Conservation (phyloP, 53 echinoderm and acorn worm species). For the Holothuria scabra region DNA sequence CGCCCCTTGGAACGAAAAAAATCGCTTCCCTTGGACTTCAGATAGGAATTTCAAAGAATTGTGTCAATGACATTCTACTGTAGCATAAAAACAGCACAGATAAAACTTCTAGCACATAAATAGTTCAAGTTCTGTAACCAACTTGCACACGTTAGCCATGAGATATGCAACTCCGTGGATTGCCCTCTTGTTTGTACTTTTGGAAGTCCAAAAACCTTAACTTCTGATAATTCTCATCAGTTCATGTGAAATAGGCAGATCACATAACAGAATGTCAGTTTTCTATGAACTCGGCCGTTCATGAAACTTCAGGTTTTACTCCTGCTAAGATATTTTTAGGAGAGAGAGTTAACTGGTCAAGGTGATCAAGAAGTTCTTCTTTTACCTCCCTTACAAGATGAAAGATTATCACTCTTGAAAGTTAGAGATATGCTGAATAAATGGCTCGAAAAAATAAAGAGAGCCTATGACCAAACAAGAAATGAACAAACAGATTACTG, state of each 20-base stretch:
- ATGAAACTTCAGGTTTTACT: conserved; percentile 66
- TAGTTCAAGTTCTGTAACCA: no score
- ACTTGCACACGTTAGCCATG: no score
- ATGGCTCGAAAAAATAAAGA: conserved; percentile 27
- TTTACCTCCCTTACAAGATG: conserved; percentile 21
- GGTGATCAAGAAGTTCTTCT: conserved; percentile 1
- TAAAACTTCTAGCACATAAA: no score
- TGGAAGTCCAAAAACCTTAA: conserved; percentile 56
- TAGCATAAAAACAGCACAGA: no score
- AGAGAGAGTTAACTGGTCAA: no score
- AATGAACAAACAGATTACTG: conserved; percentile 36
- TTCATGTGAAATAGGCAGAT: conserved; percentile 68
- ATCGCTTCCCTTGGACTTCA: no score
- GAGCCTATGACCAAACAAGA: conserved; percentile 45
- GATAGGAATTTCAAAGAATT: no score
- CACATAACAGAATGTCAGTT: conserved; percentile 61
- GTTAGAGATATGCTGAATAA: not conserved
- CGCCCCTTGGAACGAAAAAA: no score
- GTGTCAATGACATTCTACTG: no score
- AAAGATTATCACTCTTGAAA: not conserved
- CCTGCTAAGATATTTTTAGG: no score
- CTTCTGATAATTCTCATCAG: conserved; percentile 71
- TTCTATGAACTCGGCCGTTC: conserved; percentile 52
- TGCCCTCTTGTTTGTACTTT: no score
- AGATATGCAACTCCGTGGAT: no score